Conservation (phyloP, 2,113 vertebrate species). For the Vanacampus margaritifer region DNA sequence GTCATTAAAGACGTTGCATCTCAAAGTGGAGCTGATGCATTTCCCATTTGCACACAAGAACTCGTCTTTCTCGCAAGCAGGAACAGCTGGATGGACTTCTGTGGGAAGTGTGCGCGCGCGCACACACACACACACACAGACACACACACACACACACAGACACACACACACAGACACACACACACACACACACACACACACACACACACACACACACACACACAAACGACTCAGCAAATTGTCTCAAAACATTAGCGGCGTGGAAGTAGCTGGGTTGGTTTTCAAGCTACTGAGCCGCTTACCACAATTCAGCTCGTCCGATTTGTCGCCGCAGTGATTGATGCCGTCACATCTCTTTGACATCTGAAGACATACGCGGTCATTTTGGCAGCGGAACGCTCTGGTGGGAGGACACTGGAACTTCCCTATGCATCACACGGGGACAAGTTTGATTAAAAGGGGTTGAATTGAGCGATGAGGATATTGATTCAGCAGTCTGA, state of each 20-base stretch:
- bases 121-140: neutral
- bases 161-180: neutral
- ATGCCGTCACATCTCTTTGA: constrained; percentile 86
- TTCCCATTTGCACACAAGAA: constrained; percentile 82
- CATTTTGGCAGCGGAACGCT: constrained; percentile 91
- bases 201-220: neutral
- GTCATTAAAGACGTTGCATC: constrained; percentile 93
- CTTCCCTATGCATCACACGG: constrained; percentile 29
- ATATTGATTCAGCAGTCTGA: too few relatives aligned
- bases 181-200: neutral
- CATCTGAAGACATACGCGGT: constrained; percentile 87
- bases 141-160: constrained; percentile 1
- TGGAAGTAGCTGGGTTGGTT: neutral
- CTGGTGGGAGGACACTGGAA: constrained; percentile 90
- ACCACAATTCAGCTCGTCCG: constrained; percentile 90
- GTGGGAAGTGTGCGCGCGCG: neutral
- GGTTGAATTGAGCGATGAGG: neutral
- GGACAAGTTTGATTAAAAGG: constrained; percentile 56
- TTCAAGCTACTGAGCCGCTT: constrained; percentile 53
- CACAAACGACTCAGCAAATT: constrained; percentile 6
- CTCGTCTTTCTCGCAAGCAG: constrained; percentile 83
- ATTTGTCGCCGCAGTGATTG: constrained; percentile 91
- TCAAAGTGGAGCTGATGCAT: constrained; percentile 81
- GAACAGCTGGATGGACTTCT: constrained; percentile 46
- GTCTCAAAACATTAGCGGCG: neutral